Percentiles rank a stretch among this genome's conserved stretches.
These are phyloP conservation scores for Sarcophaga variegata DNA, from an alignment of 2,888 invertebrate species.

Conservation along the genomic window DNA sequence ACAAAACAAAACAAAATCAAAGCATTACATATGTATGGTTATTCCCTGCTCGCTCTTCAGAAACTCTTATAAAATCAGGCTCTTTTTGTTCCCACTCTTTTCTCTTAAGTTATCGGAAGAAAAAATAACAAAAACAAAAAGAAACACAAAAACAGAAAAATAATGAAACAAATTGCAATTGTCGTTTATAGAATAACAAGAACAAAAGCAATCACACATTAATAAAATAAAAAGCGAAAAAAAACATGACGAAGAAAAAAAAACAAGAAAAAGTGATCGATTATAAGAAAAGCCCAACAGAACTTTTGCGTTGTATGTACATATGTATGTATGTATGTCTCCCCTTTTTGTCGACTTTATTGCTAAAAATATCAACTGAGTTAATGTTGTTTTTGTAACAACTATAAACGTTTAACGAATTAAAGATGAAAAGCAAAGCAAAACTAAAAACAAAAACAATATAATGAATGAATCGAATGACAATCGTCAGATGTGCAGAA, in stretches of 20 bases:
- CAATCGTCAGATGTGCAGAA: constrained; percentile 60
- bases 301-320: constrained; percentile 11
- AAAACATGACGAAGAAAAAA: constrained; percentile 22
- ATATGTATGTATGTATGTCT: constrained; percentile 12
- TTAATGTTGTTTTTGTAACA: not conserved
- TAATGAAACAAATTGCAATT: constrained; percentile 55
- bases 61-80: not conserved
- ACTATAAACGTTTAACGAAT: constrained; percentile 58
- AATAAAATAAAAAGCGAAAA: constrained; percentile 16
- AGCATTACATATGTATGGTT: not conserved
- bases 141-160: constrained; percentile 3
- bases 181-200: constrained; percentile 42
- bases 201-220: constrained; percentile 23
- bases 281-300: constrained; percentile 60
- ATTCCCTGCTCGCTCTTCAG: not conserved
- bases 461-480: constrained; percentile 71
- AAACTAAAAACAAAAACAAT: constrained; percentile 47
- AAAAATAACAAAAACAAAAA: not conserved
- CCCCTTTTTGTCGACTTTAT: constrained; percentile 48
- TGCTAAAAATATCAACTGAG: constrained; percentile 52
- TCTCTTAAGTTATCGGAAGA: constrained; percentile 27
- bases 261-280: constrained; percentile 64
- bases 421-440: constrained; percentile 30
- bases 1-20: not conserved
- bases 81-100: not conserved